phyloP scores from a whole-genome alignment of 37 sponge, comb jelly and placozoan genomes.

The Theonella swinhoei region DNA sequence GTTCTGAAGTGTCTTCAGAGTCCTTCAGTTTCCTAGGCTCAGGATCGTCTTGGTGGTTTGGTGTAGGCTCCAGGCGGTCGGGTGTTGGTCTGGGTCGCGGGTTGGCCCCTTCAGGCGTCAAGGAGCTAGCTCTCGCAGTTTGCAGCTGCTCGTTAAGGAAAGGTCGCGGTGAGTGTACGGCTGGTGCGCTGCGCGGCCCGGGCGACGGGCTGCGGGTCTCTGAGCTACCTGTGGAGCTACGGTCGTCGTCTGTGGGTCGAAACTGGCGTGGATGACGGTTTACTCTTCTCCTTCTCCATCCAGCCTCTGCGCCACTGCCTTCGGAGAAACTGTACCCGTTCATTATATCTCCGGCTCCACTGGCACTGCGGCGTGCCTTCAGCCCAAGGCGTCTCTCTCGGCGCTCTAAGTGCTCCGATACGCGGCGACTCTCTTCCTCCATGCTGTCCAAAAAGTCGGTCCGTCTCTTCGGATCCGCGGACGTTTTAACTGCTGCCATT shows the following conservation, averaged over 20 bases:
- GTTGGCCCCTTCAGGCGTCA: not conserved
- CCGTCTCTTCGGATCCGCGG: not conserved
- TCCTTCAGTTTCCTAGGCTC: no score
- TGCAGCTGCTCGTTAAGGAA: not conserved
- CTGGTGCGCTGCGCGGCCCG: not conserved
- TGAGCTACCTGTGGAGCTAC: not conserved
- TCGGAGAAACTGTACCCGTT: slow-evolving; percentile 7
- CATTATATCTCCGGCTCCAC: not conserved
- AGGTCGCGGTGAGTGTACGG: not conserved
- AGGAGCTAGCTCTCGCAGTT: not conserved
- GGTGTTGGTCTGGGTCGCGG: not conserved
- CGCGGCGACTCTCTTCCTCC: slow-evolving; percentile 54
- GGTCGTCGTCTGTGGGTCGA: not conserved
- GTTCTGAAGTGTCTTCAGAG: no score
- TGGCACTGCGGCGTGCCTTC: not conserved
- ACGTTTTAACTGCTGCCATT: slow-evolving; percentile 52
- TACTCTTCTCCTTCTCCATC: not conserved
- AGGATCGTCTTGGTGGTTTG: no score
- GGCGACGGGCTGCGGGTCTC: not conserved
- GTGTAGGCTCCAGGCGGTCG: not conserved
- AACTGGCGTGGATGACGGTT: not conserved
- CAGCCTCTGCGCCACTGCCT: not conserved
- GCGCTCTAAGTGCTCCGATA: slow-evolving; percentile 50
- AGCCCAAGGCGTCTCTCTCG: slow-evolving; percentile 5
- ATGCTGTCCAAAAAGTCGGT: slow-evolving; percentile 50